phyloP scores from a whole-genome alignment of 2,888 invertebrate species.

The Caenorhabditis doughertyi region DNA sequence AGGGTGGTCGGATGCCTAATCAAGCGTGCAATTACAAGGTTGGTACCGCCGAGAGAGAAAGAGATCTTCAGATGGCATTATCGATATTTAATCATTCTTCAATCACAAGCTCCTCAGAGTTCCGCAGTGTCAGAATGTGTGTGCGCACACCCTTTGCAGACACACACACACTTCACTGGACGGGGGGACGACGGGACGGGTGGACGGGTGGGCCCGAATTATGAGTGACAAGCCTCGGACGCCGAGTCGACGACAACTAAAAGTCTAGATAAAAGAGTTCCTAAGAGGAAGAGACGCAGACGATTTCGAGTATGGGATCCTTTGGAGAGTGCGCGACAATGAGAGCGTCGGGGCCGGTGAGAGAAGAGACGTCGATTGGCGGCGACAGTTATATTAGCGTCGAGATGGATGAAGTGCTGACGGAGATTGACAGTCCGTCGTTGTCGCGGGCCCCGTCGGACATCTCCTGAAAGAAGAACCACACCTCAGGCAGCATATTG shows the following conservation, averaged over 20 bases:
- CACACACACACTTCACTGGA: constrained; percentile 50
- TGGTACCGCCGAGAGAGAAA: neutral
- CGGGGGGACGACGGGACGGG: constrained; percentile 21
- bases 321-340: constrained; percentile 38
- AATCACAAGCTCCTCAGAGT: constrained; percentile 18
- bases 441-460: neutral
- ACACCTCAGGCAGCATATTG: constrained; percentile 31
- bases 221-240: constrained; percentile 59
- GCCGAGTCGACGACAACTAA: constrained; percentile 38
- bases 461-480: constrained; percentile 44
- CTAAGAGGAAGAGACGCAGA: constrained; percentile 34
- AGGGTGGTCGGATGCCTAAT: constrained; percentile 25
- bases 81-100: constrained; percentile 15
- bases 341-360: constrained; percentile 39
- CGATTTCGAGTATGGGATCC: constrained; percentile 31
- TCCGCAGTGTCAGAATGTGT: constrained; percentile 53
- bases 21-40: constrained; percentile 50
- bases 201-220: constrained; percentile 56
- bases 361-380: constrained; percentile 66
- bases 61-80: constrained; percentile 21
- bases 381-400: constrained; percentile 68
- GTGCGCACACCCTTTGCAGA: constrained; percentile 51
- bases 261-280: constrained; percentile 21
- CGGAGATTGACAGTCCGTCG: constrained; percentile 67
- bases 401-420: constrained; percentile 69